Evolutionary conservation across 1,140 invertebrate genomes (phyloP), one percentile per base, ranked within the genome.

Genomic region (Drosophila aff.): DNA sequence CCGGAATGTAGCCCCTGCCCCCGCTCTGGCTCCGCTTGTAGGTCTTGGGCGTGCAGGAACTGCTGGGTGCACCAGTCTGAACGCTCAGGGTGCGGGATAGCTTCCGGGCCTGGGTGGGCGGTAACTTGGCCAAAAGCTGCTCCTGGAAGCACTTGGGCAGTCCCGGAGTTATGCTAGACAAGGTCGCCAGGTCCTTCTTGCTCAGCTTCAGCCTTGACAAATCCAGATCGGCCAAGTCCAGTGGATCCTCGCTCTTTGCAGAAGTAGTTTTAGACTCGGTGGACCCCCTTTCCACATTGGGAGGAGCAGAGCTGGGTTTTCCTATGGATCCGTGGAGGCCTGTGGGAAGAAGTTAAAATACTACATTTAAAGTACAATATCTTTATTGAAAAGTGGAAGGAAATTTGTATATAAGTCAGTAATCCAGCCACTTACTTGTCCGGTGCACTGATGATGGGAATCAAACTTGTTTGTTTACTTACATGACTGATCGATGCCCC

Each of bases 171-270:
- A 96, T 94, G 74, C 94, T 95, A 8, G 95, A 95, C 81, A 96
- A 91, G 64, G 95, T 95, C 76, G 94, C 94, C 76, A 95, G 93
- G 93, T 96, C 95, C 81, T 94, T 94, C 92, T 96, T 95, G 71
- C 95, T 95, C 28, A 96, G 93, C 90, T 95, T 94, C 74, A 96
- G 93, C 72, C 95, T 94, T 80, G 94, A 95, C 65, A 96, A 86
- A 92, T 95, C 95, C 75, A 95, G 92, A 81, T 95, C 95, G 43
- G 94, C 94, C 87, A 95, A 93, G 92, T 95, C 95, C 73, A 95
- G 91, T 47, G 94, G 94, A 87, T 94, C 94, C 76, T 94, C 93
- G 52, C 21, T 46, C 33, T 18, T 66, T 9, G 10, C 52, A 1
- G 53, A 49, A 13, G 23, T 10, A 6, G 23, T 23, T 47, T 43